These are phyloP conservation scores for Lagopus muta DNA, from an alignment of 2,113 vertebrate species.

Conservation along the genomic window DNA sequence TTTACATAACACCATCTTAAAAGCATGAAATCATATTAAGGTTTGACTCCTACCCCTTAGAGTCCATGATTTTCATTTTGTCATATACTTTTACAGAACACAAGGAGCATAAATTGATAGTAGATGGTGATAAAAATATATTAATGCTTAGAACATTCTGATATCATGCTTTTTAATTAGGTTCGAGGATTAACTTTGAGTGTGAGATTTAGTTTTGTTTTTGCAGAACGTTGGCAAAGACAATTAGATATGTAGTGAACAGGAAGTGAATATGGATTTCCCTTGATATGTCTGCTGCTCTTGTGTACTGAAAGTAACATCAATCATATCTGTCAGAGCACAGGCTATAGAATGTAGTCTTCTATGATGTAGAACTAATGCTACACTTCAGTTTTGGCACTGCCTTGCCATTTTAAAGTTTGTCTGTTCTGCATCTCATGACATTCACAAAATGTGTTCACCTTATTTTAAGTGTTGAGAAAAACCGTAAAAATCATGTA, in stretches of 20 bases:
- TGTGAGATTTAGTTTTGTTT: neutral
- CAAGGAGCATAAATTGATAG: neutral
- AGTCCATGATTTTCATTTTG: neutral
- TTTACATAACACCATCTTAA: neutral
- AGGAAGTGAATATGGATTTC: neutral
- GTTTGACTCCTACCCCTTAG: neutral
- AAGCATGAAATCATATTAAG: neutral
- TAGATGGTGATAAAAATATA: neutral
- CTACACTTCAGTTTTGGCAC: neutral
- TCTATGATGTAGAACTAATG: neutral
- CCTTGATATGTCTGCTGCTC: neutral
- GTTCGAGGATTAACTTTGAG: neutral
- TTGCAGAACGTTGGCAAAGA: neutral
- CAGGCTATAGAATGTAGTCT: neutral
- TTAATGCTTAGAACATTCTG: neutral
- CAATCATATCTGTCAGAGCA: neutral
- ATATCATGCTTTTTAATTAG: neutral
- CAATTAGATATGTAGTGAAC: neutral
- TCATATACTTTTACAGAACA: neutral
- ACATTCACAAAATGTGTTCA: neutral
- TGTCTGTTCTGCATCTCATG: neutral
- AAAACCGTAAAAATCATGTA: neutral
- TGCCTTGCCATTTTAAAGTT: neutral
- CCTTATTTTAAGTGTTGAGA: neutral
- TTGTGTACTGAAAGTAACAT: neutral